phyloP scores from a whole-genome alignment of 2,113 vertebrate genomes.

The Ramphastos sulfuratus region DNA sequence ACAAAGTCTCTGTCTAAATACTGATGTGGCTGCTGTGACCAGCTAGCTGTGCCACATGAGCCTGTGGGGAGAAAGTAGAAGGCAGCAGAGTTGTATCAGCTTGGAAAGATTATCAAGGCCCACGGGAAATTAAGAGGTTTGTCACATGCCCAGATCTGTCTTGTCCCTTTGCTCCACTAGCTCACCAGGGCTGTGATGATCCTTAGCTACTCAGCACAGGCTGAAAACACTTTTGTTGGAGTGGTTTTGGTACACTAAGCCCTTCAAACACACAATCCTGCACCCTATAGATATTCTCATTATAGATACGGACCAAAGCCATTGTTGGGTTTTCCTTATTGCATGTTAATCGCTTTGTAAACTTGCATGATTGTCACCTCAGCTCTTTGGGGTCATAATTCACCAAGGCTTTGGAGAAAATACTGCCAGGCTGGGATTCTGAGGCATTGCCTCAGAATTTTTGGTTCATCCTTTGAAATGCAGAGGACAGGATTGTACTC shows the following conservation, averaged over 20 bases:
- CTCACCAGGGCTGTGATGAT: neutral
- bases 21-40: neutral
- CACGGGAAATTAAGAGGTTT: neutral
- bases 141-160: neutral
- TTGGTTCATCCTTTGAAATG: neutral
- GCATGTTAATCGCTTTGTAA: neutral
- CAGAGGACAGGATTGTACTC: neutral
- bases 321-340: neutral
- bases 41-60: neutral
- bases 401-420: rapidly evolving
- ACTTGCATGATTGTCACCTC: too few species aligned
- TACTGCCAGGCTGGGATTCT: neutral
- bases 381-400: neutral
- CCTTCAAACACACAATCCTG: neutral
- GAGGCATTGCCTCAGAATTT: neutral
- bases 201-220: neutral
- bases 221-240: neutral
- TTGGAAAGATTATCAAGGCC: neutral
- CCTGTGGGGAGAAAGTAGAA: neutral
- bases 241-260: neutral
- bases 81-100: neutral
- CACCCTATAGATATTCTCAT: rapidly evolving
- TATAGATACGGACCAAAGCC: neutral
- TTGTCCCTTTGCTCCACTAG: neutral
- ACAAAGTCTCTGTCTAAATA: neutral